phyloP scores from a whole-genome alignment of 30 jellyfish, hydroid and myxozoan species.

The Pelagia noctiluca region DNA sequence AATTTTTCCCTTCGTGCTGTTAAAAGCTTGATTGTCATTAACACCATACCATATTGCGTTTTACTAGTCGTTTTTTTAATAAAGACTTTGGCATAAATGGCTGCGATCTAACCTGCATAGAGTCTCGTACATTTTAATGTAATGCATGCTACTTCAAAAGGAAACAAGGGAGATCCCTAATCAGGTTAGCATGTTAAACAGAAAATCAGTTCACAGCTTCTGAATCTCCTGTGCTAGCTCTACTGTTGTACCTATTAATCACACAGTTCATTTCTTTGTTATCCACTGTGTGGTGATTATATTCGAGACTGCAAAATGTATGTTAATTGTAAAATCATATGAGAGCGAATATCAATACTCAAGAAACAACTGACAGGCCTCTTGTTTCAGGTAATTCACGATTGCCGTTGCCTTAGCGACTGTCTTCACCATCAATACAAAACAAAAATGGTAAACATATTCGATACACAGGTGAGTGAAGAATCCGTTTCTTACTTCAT shows the following conservation, averaged over 20 bases:
- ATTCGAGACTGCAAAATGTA: background rate
- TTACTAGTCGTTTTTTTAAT: background rate
- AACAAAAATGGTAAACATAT: constrained; percentile 54
- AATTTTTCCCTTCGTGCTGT: background rate
- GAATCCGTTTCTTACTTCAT: too few species aligned
- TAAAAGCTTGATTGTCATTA: background rate
- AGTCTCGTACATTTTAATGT: too few species aligned
- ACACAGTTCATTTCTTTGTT: background rate
- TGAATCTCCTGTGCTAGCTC: background rate
- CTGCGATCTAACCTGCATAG: background rate
- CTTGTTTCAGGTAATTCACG: constrained; percentile 75
- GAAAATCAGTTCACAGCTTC: too few species aligned
- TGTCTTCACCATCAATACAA: constrained; percentile 53
- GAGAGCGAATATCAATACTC: background rate
- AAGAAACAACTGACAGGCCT: background rate
- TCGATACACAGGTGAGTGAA: constrained; percentile 89
- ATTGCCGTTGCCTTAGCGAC: constrained; percentile 84
- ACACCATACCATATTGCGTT: background rate
- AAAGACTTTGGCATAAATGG: background rate
- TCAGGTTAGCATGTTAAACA: too few species aligned
- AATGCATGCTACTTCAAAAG: too few species aligned
- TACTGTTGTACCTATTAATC: background rate
- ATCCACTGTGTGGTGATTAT: background rate
- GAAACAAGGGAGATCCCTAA: too few species aligned
- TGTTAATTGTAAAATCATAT: background rate